A percentile compares a stretch with the other conserved stretches of the same genome.
phyloP scores from a whole-genome alignment of 2,797 vertebrate species.

The Falco concolor region DNA sequence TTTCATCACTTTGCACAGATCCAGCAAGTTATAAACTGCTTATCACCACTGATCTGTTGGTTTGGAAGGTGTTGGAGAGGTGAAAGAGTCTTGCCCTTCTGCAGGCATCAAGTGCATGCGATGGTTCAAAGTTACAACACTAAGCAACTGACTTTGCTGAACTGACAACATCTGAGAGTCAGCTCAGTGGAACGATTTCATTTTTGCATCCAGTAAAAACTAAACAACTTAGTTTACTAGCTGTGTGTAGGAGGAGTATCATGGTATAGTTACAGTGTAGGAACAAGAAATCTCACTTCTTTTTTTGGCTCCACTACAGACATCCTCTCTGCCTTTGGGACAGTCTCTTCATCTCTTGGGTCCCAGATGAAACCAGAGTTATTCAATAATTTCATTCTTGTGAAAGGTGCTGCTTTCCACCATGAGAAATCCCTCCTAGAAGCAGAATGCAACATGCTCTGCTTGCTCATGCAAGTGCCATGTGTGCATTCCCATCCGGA shows the following conservation, averaged over 20 bases:
- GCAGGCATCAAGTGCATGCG: not conserved
- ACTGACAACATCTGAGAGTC: not conserved
- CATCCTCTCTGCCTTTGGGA: constrained; percentile 11
- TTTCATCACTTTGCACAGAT: not conserved
- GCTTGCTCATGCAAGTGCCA: not conserved
- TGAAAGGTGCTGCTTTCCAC: not conserved
- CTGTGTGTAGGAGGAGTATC: not conserved
- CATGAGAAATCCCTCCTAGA: not conserved
- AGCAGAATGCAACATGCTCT: not conserved
- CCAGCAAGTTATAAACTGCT: not conserved
- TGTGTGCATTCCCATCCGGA: not conserved
- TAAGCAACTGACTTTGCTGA: not conserved
- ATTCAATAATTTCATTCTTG: not conserved
- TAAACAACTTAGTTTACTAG: not conserved
- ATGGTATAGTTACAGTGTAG: not conserved
- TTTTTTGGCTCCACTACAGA: constrained; percentile 20
- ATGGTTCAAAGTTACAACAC: not conserved
- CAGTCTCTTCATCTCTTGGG: not conserved
- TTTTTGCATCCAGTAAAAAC: not conserved
- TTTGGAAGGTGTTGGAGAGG: not conserved
- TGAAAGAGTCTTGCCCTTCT: not conserved
- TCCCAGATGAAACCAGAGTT: not conserved
- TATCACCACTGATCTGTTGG: not conserved
- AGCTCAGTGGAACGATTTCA: not conserved
- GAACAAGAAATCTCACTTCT: not conserved